Evolutionary conservation across 2,797 vertebrate genomes (phyloP).

Genomic region (Eutrigla gurnardus): DNA sequence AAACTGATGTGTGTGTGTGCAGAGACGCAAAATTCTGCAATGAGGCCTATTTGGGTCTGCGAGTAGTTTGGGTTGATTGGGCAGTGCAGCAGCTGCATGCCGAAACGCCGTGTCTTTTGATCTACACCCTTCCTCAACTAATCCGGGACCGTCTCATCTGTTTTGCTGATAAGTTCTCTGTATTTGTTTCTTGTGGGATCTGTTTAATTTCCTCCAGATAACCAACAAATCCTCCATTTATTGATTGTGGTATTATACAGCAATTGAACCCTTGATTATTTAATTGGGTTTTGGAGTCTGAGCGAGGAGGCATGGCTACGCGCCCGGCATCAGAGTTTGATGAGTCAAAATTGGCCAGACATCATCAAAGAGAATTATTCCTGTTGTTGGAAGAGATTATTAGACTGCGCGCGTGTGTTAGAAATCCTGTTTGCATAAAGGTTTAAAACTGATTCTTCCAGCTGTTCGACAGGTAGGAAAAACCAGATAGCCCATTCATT

Average conservation of each 20-base stretch:
- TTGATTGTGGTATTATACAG: slow-evolving; percentile 65
- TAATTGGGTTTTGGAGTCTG: slow-evolving; percentile 64
- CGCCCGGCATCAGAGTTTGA: slow-evolving; percentile 58
- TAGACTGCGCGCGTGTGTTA: slow-evolving; percentile 32
- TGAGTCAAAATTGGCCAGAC: slow-evolving; percentile 63
- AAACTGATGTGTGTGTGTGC: slow-evolving; percentile 30
- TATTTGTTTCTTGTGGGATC: slow-evolving; percentile 49
- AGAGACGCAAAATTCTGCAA: slow-evolving; percentile 30
- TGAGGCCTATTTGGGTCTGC: slow-evolving; percentile 49
- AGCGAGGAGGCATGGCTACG: slow-evolving; percentile 49
- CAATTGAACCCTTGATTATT: slow-evolving; percentile 70
- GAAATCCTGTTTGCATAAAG: slow-evolving; percentile 41
- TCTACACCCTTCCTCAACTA: slow-evolving; percentile 40
- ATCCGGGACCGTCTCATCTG: slow-evolving; percentile 45
- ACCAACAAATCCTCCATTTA: slow-evolving; percentile 55
- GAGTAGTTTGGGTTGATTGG: slow-evolving; percentile 61
- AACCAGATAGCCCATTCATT: slow-evolving; percentile 62
- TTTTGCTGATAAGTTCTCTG: slow-evolving; percentile 42
- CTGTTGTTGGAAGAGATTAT: slow-evolving; percentile 45
- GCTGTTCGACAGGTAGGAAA: slow-evolving; percentile 57
- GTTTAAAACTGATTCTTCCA: slow-evolving; percentile 29
- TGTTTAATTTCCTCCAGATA: slow-evolving; percentile 60
- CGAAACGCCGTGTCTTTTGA: slow-evolving; percentile 47
- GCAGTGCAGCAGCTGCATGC: slow-evolving; percentile 48
- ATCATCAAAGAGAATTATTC: slow-evolving; percentile 43